Percentiles rank a stretch among this genome's conserved stretches.
Conservation (phyloP, 1,140 invertebrate species). For the Daktulosphaira vitifoliae region DNA sequence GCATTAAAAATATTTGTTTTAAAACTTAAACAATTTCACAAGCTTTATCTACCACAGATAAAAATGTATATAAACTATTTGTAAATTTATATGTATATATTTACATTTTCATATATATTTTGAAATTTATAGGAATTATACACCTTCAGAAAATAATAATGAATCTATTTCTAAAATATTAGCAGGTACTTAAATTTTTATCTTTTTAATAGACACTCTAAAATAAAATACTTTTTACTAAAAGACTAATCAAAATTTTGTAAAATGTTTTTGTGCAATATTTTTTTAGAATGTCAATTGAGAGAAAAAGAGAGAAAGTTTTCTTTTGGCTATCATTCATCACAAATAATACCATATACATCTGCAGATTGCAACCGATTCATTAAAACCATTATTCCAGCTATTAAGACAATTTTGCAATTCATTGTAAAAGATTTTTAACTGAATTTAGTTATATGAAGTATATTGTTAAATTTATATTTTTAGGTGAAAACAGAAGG, state of each 20-base stretch:
- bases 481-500: slow-evolving; percentile 27
- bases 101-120: not conserved
- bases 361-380: not conserved
- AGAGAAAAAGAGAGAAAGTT: not conserved
- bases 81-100: not conserved
- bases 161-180: slow-evolving; percentile 8
- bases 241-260: no score
- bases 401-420: slow-evolving; percentile 17
- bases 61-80: no score
- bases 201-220: no score
- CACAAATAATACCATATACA: slow-evolving; percentile 8
- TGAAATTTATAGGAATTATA: not conserved
- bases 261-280: no score
- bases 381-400: slow-evolving; percentile 15
- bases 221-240: no score
- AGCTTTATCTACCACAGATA: slow-evolving; percentile 8
- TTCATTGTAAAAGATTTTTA: slow-evolving; percentile 5
- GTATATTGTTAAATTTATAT: not conserved
- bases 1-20: slow-evolving; percentile 14
- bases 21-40: slow-evolving; percentile 22
- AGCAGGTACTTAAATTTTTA: not conserved
- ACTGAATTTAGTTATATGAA: not conserved
- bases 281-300: slow-evolving; percentile 7
- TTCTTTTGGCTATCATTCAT: slow-evolving; percentile 14
- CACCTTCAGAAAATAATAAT: not conserved